Base-by-base conservation (phyloP, 1,140 invertebrate species). In the Drosophila parvula region DNA sequence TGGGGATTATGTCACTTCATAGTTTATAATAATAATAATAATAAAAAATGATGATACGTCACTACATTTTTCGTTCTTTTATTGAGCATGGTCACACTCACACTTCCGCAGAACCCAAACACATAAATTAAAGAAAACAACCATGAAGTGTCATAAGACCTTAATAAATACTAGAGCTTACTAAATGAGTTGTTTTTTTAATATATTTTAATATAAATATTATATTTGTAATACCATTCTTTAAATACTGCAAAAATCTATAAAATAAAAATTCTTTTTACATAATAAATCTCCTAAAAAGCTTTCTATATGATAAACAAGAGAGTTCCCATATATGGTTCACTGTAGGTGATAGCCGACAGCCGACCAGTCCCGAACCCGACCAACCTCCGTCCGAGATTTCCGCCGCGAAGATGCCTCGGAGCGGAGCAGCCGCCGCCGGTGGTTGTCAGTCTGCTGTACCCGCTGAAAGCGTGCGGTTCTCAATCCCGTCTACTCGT, bases 371-470 rank as follows among this genome's bases (percentile, higher is more conserved):
- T 34, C 3, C 71, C 48, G 45, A 51, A 34, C 27, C 22, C 40
- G 44, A 36, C 32, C 51, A 34, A 50, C 47, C 78, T 70, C 67
- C 44, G 51, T 65, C 70, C 28, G 67, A 88, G 83, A 86, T 88
- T 86, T 81, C 71, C 55, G 65, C 63, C 56, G 80, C 83, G 70
- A 86, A 88, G 82, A 86, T 88, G 82, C 83, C 79, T 65, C 68
- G 50, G 50, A 59, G 62, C 70, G 65, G 47, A 44, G 45, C 73
- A 53, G 51, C 38, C 27, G 63, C 44, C 36, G 68, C 65, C 65
- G 45, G 64, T 55, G 48, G 48, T 56, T 68, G 59, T 69, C 82
- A 85, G 83, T 85, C 83, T 71, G 79, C 79, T 76, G 34, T 71
- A 79, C 55, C 45, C 75, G 83, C 58, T 67, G 68, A 61, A 45